These are phyloP conservation scores for Acronicta leporina DNA, from an alignment of 2,888 invertebrate species.

Conservation along the genomic window DNA sequence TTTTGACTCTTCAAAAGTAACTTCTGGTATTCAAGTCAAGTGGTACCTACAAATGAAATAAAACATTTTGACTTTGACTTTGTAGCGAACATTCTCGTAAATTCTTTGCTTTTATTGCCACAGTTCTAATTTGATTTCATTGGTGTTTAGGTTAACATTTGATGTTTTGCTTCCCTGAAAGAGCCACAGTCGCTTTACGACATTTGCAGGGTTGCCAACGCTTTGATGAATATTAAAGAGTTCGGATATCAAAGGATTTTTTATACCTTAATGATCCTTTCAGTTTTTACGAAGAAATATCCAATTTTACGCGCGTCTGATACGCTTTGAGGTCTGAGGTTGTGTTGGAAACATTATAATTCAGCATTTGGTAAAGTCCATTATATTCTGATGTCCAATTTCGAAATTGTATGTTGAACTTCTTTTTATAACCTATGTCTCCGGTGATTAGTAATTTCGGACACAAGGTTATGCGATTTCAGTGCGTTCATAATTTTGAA, in stretches of 20 bases:
- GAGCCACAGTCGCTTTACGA: background rate
- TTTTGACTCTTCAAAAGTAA: no score
- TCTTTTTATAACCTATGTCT: slow-evolving; percentile 15
- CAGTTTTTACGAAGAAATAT: slow-evolving; percentile 8
- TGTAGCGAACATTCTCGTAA: no score
- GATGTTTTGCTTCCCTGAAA: background rate
- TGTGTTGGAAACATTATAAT: slow-evolving; percentile 18
- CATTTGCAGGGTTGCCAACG: background rate
- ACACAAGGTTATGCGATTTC: slow-evolving; percentile 24
- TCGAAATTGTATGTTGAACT: slow-evolving; percentile 21
- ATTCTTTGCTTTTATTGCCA: background rate
- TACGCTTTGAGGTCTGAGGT: slow-evolving; percentile 14
- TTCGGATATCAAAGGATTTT: slow-evolving; percentile 4
- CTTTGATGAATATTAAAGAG: slow-evolving; percentile 5
- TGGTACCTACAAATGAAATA: no score
- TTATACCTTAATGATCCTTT: slow-evolving; percentile 2
- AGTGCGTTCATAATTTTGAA: background rate
- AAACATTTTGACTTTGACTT: no score
- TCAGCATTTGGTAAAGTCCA: slow-evolving; percentile 15
- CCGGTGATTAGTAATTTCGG: slow-evolving; percentile 20
- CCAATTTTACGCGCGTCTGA: slow-evolving; percentile 2
- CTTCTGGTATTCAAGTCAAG: no score
- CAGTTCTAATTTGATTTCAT: background rate
- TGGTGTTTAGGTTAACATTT: background rate
- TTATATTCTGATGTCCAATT: slow-evolving; percentile 30